Evolutionary conservation across 2,888 invertebrate genomes (phyloP).

Genomic region (Apoderus coryli): DNA sequence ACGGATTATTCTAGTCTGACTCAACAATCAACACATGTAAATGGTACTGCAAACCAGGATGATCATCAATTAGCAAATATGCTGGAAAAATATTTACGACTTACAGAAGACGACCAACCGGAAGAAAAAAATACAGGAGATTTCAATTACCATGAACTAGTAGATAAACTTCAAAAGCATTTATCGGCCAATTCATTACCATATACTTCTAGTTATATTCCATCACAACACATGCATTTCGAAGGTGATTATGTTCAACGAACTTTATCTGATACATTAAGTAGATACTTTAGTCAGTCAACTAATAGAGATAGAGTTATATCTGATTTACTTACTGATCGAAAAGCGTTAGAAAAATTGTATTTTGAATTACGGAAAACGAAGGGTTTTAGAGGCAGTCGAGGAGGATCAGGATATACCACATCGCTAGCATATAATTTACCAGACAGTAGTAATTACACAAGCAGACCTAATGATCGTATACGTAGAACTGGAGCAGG

Average conservation of each 20-base stretch:
- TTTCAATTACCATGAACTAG: slow-evolving; percentile 47
- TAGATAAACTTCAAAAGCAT: slow-evolving; percentile 47
- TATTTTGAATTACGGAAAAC: slow-evolving; percentile 59
- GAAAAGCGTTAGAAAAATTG: slow-evolving; percentile 55
- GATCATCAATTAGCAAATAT: slow-evolving; percentile 45
- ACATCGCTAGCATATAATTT: slow-evolving; percentile 15
- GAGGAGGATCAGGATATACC: slow-evolving; percentile 23
- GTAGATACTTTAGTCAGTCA: slow-evolving; percentile 51
- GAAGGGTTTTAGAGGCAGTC: slow-evolving; percentile 37
- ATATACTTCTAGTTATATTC: slow-evolving; percentile 3
- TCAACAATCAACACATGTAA: slow-evolving; percentile 14
- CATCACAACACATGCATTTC: slow-evolving; percentile 22
- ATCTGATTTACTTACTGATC: slow-evolving; percentile 56
- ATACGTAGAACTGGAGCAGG: neutral
- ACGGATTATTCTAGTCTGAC: slow-evolving; percentile 13
- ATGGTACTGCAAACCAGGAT: slow-evolving; percentile 20
- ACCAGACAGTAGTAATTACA: slow-evolving; percentile 16
- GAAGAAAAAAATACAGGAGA: slow-evolving; percentile 16
- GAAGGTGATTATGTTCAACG: slow-evolving; percentile 42
- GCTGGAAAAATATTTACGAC: slow-evolving; percentile 49
- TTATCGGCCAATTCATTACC: slow-evolving; percentile 22
- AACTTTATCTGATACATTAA: slow-evolving; percentile 48
- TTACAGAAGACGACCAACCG: slow-evolving; percentile 32
- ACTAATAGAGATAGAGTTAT: slow-evolving; percentile 54
- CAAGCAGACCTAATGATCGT: slow-evolving; percentile 5